Percentiles rank a stretch among this genome's conserved stretches.
Evolutionary conservation across 2,113 vertebrate genomes (phyloP).

Genomic region (Butorides virescens): DNA sequence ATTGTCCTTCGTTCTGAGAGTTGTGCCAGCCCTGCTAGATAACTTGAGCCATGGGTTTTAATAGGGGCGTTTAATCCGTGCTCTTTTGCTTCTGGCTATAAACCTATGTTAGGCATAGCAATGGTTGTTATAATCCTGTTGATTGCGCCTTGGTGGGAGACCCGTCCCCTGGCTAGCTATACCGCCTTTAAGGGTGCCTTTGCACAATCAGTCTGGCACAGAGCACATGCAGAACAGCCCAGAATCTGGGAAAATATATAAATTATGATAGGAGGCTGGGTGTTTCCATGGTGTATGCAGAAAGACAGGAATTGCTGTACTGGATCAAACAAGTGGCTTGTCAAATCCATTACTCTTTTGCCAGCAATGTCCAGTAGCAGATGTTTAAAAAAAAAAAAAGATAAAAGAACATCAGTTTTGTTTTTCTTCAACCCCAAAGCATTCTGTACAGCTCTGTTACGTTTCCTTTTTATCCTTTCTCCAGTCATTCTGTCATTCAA

Average conservation of each 20-base stretch:
- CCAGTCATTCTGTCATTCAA: neutral
- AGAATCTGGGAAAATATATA: slow-evolving; percentile 9
- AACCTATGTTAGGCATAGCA: neutral
- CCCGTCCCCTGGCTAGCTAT: neutral
- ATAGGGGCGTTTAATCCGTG: neutral
- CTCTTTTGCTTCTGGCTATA: neutral
- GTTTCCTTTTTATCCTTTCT: neutral
- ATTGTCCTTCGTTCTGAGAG: neutral
- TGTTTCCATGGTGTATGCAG: slow-evolving; percentile 28
- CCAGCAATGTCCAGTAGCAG: neutral
- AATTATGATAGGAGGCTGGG: neutral
- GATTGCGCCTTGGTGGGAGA: neutral
- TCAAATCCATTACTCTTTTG: slow-evolving; percentile 5
- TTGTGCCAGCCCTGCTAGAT: neutral
- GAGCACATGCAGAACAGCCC: neutral
- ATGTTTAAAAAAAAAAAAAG: neutral
- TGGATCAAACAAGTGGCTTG: slow-evolving; percentile 22
- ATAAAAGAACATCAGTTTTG: neutral
- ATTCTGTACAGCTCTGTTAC: neutral
- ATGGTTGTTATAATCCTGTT: neutral
- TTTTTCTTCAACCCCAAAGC: neutral
- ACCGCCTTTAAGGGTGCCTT: neutral
- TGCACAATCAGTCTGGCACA: neutral
- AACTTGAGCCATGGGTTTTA: neutral
- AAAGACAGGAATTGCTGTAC: neutral